Base-by-base conservation (phyloP, 2,888 invertebrate genomes). In the Clivina fossor region DNA sequence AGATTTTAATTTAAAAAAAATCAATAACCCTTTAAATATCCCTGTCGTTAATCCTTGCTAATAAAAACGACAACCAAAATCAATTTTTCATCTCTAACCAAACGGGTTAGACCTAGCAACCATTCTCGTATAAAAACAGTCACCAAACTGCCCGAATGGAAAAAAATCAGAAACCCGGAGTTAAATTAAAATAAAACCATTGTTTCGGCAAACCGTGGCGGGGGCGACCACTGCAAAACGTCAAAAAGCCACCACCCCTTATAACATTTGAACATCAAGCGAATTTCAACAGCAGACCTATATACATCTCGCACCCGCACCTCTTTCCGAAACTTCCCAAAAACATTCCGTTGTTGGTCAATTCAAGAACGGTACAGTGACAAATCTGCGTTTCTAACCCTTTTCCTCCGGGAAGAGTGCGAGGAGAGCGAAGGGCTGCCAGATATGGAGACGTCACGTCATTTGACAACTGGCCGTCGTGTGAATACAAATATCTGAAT, bases 401-500 rank as follows among this genome's bases (percentile, higher is more conserved):
- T 53, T 50, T 44, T 26, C 15, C 43, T 24, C 8, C 3, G 35
- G 15, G 26, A 15, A 11, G n/a, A 26, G n/a, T 4, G 11, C 15
- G 43, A 13, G 11, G 20, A 9, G 7, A 5, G 3, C 9, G 41
- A 24, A 13, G 15, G n/a, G 43, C 2, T 22, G 26, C 22, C 15
- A 8, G 44, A 53, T 35, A 53, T 53, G 61, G 60, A 57, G 64
- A 63, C 62, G 64, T 66, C 66, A 65, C 63, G 62, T 53, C 53
- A 63, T 63, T 62, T 65, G 65, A 66, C 64, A 63, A 63, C 61
- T 61, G 55, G 61, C 44, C 62, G 64, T 62, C 56, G 56, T 55
- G 63, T 63, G 65, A 64, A 66, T 63, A 65, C 64, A 65, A 65
- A 65, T 65, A 63, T 58, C 60, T 61, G 18, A 50, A 50, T 53